Percentiles rank a stretch among this genome's conserved stretches.
Conservation (phyloP, 2,888 invertebrate genomes). For the Luffia ferchaultella region DNA sequence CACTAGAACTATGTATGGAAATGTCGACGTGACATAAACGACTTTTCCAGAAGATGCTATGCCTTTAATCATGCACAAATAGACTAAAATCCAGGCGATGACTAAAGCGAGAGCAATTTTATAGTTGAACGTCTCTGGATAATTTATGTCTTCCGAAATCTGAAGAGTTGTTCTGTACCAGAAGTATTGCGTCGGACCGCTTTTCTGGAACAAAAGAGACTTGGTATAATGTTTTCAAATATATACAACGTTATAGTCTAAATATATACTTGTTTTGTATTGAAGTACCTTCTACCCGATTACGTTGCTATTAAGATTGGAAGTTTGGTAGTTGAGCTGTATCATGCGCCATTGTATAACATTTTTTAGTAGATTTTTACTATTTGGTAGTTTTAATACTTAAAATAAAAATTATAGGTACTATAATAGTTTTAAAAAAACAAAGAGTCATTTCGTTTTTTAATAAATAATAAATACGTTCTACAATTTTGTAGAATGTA, state of each 20-base stretch:
- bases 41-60: slow-evolving; percentile 97
- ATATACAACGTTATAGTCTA: slow-evolving; percentile 6
- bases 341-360: no score
- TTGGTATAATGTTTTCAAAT: slow-evolving; percentile 6
- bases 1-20: slow-evolving; percentile 94
- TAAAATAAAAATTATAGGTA: no score
- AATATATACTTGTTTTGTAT: not conserved
- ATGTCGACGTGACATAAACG: slow-evolving; percentile 95
- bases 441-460: slow-evolving; percentile 8
- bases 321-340: no score
- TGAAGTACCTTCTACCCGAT: slow-evolving; percentile 5
- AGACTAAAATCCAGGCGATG: slow-evolving; percentile 93
- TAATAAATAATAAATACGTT: no score
- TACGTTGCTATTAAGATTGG: no score
- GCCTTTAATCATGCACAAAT: slow-evolving; percentile 97
- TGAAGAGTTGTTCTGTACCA: slow-evolving; percentile 94
- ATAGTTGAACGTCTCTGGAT: slow-evolving; percentile 88
- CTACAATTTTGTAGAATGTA: no score
- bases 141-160: slow-evolving; percentile 88
- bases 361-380: no score
- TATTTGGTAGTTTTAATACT: no score
- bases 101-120: slow-evolving; percentile 88
- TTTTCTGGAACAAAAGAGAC: slow-evolving; percentile 67
- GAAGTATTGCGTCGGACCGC: slow-evolving; percentile 93
- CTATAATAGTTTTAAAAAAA: no score